These are phyloP conservation scores for Sebastolobus alascanus DNA, from an alignment of 2,797 vertebrate species.

Conservation along the genomic window DNA sequence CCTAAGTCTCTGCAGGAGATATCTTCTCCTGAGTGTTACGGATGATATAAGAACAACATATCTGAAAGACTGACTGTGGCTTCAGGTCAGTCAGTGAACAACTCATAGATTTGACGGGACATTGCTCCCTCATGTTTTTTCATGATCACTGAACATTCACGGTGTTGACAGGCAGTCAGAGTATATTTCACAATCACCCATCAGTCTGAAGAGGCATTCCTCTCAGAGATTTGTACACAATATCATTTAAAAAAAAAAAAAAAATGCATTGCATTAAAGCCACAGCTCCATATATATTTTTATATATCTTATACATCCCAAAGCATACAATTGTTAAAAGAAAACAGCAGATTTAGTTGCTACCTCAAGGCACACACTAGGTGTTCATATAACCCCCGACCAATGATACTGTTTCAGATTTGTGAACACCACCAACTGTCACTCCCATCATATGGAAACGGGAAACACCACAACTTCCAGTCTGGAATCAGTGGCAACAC, in stretches of 20 bases:
- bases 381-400: conserved; percentile 19
- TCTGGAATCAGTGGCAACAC: conserved; percentile 54
- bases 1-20: not conserved
- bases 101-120: conserved; percentile 3
- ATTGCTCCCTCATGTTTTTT: conserved; percentile 27
- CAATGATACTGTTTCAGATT: conserved; percentile 27
- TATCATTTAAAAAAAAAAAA: not conserved
- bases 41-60: not conserved
- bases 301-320: not conserved
- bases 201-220: not conserved
- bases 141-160: conserved; percentile 5
- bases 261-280: not conserved
- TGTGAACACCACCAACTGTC: conserved; percentile 1
- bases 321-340: not conserved
- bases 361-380: conserved; percentile 9
- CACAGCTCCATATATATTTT: not conserved
- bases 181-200: not conserved
- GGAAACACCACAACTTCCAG: conserved; percentile 32
- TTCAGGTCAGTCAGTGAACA: not conserved
- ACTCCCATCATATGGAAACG: conserved; percentile 56
- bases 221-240: not conserved
- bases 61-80: not conserved
- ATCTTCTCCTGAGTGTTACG: not conserved
- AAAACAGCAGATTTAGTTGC: not conserved
- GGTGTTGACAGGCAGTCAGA: conserved; percentile 9